Conservation (phyloP, 2,888 invertebrate species). For the Zhuqinia jingwanae region DNA sequence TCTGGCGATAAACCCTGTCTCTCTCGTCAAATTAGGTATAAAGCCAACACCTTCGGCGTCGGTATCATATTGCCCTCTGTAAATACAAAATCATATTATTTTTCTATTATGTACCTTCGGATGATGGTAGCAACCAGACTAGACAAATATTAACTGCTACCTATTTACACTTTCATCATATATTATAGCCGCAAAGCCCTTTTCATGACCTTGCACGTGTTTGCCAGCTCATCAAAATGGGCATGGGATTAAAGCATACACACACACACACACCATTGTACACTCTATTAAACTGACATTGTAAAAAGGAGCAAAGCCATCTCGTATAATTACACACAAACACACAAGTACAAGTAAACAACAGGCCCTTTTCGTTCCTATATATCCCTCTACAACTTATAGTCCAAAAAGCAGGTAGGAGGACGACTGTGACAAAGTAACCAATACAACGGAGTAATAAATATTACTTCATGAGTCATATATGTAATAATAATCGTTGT, state of each 20-base stretch:
- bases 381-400: too few species aligned
- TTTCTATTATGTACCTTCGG: too few species aligned
- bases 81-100: too few species aligned
- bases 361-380: too few species aligned
- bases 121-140: too few species aligned
- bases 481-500: conserved; percentile 32
- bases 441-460: conserved; percentile 21
- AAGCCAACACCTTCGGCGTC: too few species aligned
- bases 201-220: conserved; percentile 53
- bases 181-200: neutral
- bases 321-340: neutral
- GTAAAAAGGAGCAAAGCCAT: neutral
- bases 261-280: neutral
- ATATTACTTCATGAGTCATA: conserved; percentile 53
- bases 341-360: too few species aligned
- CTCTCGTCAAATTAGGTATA: too few species aligned
- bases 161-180: neutral
- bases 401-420: conserved; percentile 34
- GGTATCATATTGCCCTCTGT: too few species aligned
- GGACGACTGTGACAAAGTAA: neutral
- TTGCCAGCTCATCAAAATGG: conserved; percentile 44
- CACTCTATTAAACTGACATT: neutral
- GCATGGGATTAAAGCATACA: conserved; percentile 7
- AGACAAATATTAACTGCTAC: neutral
- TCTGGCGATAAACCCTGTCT: too few species aligned